These are phyloP conservation scores for Macrocentrus cingulum DNA, from an alignment of 1,140 invertebrate genomes.

Conservation along the genomic window DNA sequence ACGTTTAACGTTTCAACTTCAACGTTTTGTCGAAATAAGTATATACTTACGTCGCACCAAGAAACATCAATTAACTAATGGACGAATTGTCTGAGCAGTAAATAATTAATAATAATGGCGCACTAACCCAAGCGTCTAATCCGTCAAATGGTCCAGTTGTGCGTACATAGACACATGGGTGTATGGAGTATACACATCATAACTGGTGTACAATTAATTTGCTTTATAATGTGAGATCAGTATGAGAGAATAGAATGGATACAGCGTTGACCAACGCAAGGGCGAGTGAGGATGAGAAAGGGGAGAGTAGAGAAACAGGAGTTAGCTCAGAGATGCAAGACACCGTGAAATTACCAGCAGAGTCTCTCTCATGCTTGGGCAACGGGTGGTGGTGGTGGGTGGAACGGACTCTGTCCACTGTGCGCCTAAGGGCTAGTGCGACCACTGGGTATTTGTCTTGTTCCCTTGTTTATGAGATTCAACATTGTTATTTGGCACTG, in stretches of 20 bases:
- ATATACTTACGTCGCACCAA: no score
- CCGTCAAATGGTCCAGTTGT: not conserved
- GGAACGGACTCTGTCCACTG: conserved; percentile 60
- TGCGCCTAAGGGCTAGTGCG: conserved; percentile 45
- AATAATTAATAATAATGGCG: no score
- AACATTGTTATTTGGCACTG: conserved; percentile 62
- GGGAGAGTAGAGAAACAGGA: conserved; percentile 21
- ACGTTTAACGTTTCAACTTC: no score
- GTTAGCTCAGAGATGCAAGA: conserved; percentile 59
- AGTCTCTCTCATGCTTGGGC: conserved; percentile 54
- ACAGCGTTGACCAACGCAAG: conserved; percentile 21
- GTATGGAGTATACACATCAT: conserved; percentile 2
- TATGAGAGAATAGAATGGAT: conserved; percentile 31
- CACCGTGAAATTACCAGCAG: conserved; percentile 61
- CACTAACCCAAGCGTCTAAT: no score
- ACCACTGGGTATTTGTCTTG: conserved; percentile 60
- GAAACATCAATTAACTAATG: no score
- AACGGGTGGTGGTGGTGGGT: conserved; percentile 40
- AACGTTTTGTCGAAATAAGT: no score
- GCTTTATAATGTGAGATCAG: conserved; percentile 36
- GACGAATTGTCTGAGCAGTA: no score
- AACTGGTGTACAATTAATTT: conserved; percentile 20
- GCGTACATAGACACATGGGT: not conserved
- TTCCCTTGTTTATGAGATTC: conserved; percentile 62
- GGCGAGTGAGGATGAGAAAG: conserved; percentile 20